Base-by-base conservation (phyloP, 2,888 invertebrate genomes). In the Ennomos fuscantarius region DNA sequence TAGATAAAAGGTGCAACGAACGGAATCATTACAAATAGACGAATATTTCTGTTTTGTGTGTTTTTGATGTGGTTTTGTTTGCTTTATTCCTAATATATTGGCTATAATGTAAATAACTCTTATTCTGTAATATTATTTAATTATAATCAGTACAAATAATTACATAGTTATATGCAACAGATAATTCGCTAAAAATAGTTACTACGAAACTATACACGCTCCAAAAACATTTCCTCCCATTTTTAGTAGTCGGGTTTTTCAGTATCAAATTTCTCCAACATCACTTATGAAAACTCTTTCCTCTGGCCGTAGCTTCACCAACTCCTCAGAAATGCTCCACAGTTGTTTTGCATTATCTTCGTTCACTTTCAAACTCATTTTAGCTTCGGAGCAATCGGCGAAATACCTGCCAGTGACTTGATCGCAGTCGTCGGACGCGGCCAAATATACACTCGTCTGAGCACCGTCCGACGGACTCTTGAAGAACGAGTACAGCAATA, bases 381-480 rank as follows among this genome's bases (percentile, higher is more conserved):
- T 83, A 1, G 89, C 86, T 77, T 95, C 95, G 76, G 92, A 93
- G 73, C 97, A 97, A 68, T 97, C 97, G 73, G 94, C 93, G 69
- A 94, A 97, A 76, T 97, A 97, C 82, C 95, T 95, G 31, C 97
- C 97, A 10, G 92, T 93, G 0, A 95, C 92, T 46, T 94, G 93
- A 56, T 94, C 94, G 2, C 97, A 93, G 51, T 97, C 96, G 45
- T 96, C 95, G 0, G 96, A 94, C 0, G 96, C 94, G 0, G 97
- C 96, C 60, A 96, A 77, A 69, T 95, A 94, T 35, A 97, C 93
- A 0, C 94, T 94, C 0, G 97, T 97, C 78, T 97, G 97, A 0
- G 96, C 96, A 0, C 97, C 97, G 77, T 97, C 96, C 55, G 93
- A 92, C 0, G 95, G 93, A 31, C 94, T 95, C 90, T 96, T 96